A percentile compares a stretch with the other conserved stretches of the same genome.
Conservation (phyloP, 2,888 invertebrate species). For the Agrilus mali region DNA sequence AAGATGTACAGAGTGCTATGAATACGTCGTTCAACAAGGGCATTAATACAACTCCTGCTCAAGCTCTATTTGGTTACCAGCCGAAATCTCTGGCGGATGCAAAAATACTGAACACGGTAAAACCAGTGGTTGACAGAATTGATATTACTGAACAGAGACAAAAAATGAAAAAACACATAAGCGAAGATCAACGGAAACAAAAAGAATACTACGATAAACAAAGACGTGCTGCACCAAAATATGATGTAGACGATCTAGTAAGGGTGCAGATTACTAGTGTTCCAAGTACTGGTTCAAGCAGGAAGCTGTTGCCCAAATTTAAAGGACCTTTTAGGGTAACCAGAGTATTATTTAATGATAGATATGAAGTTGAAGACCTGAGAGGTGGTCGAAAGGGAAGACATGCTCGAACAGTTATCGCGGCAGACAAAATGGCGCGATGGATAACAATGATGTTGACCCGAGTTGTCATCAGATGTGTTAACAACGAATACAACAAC, state of each 20-base stretch:
- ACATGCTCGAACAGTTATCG: conserved; percentile 3
- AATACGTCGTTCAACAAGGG: conserved; percentile 14
- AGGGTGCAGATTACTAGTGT: conserved; percentile 2
- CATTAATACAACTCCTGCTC: conserved; percentile 11
- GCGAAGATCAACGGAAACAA: conserved; percentile 8
- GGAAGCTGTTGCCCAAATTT: not conserved
- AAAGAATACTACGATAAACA: conserved; percentile 8
- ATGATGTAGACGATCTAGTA: conserved; percentile 5
- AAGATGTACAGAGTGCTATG: conserved; percentile 15
- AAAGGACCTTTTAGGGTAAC: conserved; percentile 3
- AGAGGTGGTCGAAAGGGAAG: not conserved
- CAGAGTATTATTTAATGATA: conserved; percentile 3
- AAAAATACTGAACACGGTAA: conserved; percentile 2
- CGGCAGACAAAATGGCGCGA: conserved; percentile 4
- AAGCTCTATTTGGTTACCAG: conserved; percentile 13
- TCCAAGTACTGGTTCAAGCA: not conserved
- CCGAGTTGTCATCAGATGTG: too few relatives aligned
- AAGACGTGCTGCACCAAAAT: conserved; percentile 1
- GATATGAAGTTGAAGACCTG: conserved; percentile 1
- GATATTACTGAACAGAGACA: conserved; percentile 3
- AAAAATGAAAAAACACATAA: conserved; percentile 5
- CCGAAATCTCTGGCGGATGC: conserved; percentile 7
- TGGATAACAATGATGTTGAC: too few relatives aligned
- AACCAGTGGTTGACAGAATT: not conserved
- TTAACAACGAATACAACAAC: too few relatives aligned